These are phyloP conservation scores for Calonectris borealis DNA, from an alignment of 2,113 vertebrate species.

Conservation along the genomic window DNA sequence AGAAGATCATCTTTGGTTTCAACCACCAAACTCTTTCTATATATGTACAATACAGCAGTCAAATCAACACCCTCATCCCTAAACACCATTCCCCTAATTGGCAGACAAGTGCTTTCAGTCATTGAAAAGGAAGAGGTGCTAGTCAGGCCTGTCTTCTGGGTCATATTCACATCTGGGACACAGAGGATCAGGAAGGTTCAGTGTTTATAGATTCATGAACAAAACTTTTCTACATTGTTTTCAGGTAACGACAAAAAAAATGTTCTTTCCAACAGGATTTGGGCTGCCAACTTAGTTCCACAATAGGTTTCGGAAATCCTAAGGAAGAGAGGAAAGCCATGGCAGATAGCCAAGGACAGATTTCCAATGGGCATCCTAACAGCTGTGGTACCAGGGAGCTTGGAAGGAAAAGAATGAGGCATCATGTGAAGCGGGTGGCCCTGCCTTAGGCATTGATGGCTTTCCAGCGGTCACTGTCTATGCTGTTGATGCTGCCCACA, in stretches of 20 bases:
- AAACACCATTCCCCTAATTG: background rate
- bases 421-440: background rate
- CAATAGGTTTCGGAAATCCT: conserved; percentile 9
- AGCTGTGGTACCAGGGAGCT: background rate
- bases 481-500: conserved; percentile 87
- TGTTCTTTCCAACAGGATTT: background rate
- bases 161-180: conserved; percentile 8
- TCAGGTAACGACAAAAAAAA: background rate
- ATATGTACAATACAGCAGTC: background rate
- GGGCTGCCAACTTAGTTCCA: background rate
- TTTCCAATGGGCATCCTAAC: conserved; percentile 3
- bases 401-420: background rate
- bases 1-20: conserved; percentile 15
- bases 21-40: background rate
- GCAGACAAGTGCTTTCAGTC: conserved; percentile 7
- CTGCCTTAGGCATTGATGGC: conserved; percentile 81
- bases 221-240: background rate
- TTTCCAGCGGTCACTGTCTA: conserved; percentile 94
- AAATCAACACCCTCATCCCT: background rate
- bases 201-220: conserved; percentile 1
- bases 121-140: background rate
- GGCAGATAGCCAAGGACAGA: background rate
- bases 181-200: background rate
- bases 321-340: background rate
- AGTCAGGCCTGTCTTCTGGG: background rate